Base-by-base conservation (phyloP, 2,113 vertebrate genomes). In the Sinosuthora webbiana region DNA sequence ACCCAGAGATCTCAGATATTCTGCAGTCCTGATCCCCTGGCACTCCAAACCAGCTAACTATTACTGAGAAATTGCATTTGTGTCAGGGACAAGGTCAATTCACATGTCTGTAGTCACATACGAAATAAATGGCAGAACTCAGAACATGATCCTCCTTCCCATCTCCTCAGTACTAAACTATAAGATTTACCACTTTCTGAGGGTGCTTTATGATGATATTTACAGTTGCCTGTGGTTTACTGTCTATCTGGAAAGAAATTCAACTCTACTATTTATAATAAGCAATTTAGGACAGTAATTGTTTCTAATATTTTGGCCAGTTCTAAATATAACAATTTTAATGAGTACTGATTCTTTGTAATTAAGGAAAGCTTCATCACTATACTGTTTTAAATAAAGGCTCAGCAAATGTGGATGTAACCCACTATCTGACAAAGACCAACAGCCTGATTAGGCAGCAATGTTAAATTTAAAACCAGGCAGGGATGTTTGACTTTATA, bases 401-500 rank as follows among this genome's bases (percentile, higher is more conserved):
- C 56, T 85, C 53, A 60, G 80, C 23, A 89, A 83, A 88, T 42
- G 65, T 93, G 69, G 45, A 90, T 93, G 64, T 37, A 96, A 60
- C 37, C 18, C 82, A 47, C 53, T 41, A 42, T 77, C 52, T 93
- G 93, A 92, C 86, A 87, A 90, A 89, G 84, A 93, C 70, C 86
- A 95, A 92, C 62, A 81, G 55, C 49, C 64, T 90, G 91, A 83
- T 60, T 87, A 82, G 50, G 78, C 80, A 90, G 41, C 78, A 89
- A 90, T n/a, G 81, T 86, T 96, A 87, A 93, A 93, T 96, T 94
- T 93, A 93, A 95, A 94, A 80, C 44, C 77, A 92, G 25, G 49
- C 94, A 91, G 47, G 15, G 92, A 79, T 90, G 13, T 79, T 96
- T 91, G 86, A 90, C 91, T 96, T 95, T 94, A 90, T 95, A 92